These are phyloP conservation scores for Zaprionus ornatus DNA, from an alignment of 1,140 invertebrate genomes.

Conservation along the genomic window DNA sequence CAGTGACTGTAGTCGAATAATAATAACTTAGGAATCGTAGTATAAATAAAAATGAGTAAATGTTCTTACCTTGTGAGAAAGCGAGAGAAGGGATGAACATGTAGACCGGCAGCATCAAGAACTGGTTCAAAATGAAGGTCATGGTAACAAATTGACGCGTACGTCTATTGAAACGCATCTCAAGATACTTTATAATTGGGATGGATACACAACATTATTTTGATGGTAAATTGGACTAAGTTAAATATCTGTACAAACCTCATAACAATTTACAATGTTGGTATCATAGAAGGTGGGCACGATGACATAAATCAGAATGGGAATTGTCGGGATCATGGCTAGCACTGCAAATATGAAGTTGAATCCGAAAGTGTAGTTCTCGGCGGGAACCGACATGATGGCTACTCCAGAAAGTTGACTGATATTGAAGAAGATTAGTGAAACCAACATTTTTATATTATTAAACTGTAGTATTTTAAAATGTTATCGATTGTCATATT, in stretches of 20 bases:
- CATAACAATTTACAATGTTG: slow-evolving; percentile 92
- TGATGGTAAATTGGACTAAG: neutral
- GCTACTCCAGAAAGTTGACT: slow-evolving; percentile 93
- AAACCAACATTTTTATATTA: neutral
- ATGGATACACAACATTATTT: neutral
- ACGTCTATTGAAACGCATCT: slow-evolving; percentile 87
- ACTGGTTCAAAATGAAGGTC: slow-evolving; percentile 86
- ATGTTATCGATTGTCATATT: too few relatives aligned
- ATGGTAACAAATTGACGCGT: slow-evolving; percentile 87
- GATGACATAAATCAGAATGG: slow-evolving; percentile 88
- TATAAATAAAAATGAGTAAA: neutral
- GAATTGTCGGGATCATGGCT: slow-evolving; percentile 87
- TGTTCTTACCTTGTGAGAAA: slow-evolving; percentile 88
- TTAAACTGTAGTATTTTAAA: too few relatives aligned
- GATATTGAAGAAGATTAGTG: neutral
- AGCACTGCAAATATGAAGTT: slow-evolving; percentile 87
- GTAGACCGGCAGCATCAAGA: slow-evolving; percentile 70
- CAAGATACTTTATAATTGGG: slow-evolving; percentile 87
- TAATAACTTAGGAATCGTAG: neutral
- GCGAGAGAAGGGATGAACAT: slow-evolving; percentile 89
- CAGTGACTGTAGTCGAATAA: slow-evolving; percentile 87
- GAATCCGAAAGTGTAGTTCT: slow-evolving; percentile 91
- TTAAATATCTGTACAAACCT: slow-evolving; percentile 85
- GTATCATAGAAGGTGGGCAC: slow-evolving; percentile 93
- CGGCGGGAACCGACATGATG: slow-evolving; percentile 91